Conservation (phyloP, 2,113 vertebrate genomes). For the Eudorcas thomsonii region DNA sequence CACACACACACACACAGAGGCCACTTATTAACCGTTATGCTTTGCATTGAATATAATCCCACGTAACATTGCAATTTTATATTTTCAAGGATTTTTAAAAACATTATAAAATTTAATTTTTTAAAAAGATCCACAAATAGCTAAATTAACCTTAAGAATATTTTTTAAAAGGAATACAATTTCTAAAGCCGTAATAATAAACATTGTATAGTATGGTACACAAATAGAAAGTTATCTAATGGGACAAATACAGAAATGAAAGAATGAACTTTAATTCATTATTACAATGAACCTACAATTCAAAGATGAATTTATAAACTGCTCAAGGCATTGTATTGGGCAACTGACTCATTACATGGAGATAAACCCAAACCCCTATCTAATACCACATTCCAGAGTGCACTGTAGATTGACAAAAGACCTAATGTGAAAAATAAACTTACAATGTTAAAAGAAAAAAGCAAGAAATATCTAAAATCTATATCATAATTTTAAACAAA, state of each 20-base stretch:
- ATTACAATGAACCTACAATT: neutral
- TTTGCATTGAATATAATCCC: neutral
- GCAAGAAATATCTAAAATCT: neutral
- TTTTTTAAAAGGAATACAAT: neutral
- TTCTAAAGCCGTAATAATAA: neutral
- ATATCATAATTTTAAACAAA: neutral
- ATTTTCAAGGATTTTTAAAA: neutral
- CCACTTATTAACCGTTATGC: neutral
- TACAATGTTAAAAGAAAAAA: neutral
- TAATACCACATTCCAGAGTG: neutral
- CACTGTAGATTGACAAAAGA: neutral
- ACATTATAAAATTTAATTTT: neutral
- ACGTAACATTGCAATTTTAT: neutral
- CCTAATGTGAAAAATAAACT: neutral
- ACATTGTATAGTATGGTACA: neutral
- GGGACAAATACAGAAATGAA: neutral
- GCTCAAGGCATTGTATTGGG: neutral
- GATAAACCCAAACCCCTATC: neutral
- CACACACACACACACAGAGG: neutral
- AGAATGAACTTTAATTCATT: neutral
- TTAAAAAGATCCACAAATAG: neutral
- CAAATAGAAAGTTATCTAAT: neutral
- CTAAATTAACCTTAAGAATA: neutral
- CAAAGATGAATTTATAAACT: neutral
- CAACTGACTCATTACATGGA: neutral